A percentile compares a stretch with the other conserved stretches of the same genome.
Evolutionary conservation across 2,888 invertebrate genomes (phyloP).

Genomic region (Apocheima hispidaria): DNA sequence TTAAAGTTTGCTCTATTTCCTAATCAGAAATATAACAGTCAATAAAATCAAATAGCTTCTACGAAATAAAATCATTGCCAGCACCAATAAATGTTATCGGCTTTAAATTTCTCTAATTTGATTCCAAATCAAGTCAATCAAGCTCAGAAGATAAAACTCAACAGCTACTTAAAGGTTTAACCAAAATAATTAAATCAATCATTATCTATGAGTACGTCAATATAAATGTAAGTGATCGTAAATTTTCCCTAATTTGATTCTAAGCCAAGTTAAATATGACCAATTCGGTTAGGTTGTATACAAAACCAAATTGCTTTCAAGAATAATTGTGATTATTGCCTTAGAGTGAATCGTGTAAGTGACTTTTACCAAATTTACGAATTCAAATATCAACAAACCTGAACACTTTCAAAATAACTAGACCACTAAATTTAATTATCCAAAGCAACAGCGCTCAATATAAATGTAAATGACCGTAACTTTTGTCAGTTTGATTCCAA

Average conservation of each 20-base stretch:
- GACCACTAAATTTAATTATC: not conserved
- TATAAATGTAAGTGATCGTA: conserved; percentile 16
- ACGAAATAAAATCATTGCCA: conserved; percentile 23
- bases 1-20: conserved; percentile 19
- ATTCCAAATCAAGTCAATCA: conserved; percentile 17
- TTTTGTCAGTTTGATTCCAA: conserved; percentile 4
- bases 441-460: not conserved
- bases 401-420: not conserved
- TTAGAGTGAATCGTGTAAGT: not conserved
- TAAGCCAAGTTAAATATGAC: conserved; percentile 5
- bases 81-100: conserved; percentile 25
- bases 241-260: conserved; percentile 17
- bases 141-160: conserved; percentile 7
- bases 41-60: conserved; percentile 24
- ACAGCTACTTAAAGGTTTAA: conserved; percentile 11
- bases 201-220: conserved; percentile 22
- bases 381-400: not conserved
- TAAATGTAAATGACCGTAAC: not conserved
- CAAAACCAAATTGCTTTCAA: not conserved
- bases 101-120: conserved; percentile 27
- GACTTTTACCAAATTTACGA: not conserved
- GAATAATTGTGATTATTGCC: not conserved
- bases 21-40: conserved; percentile 23
- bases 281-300: conserved; percentile 2
- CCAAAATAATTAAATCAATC: conserved; percentile 19